These are phyloP conservation scores for Trochalopteron elliotii DNA, from an alignment of 2,113 vertebrate species.

Conservation along the genomic window DNA sequence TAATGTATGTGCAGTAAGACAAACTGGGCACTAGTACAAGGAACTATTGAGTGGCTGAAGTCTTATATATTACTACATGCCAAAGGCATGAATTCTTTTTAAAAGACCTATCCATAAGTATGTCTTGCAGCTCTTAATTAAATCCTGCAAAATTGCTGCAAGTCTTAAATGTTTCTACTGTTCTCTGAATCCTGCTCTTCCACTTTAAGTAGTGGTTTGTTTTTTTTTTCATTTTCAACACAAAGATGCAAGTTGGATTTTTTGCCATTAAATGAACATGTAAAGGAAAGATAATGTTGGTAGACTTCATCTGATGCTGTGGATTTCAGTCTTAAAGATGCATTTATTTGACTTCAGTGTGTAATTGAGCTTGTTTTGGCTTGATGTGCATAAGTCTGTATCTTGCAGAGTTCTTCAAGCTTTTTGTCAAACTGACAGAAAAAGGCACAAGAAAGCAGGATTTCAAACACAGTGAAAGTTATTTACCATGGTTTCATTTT, in stretches of 20 bases:
- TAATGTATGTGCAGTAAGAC: background rate
- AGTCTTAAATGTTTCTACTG: background rate
- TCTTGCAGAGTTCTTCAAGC: background rate
- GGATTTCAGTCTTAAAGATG: background rate
- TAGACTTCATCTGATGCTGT: background rate
- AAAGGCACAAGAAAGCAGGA: background rate
- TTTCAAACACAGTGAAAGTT: background rate
- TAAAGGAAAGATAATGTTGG: background rate
- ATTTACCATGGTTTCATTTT: background rate
- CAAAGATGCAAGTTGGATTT: background rate
- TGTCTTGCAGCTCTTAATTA: conserved; percentile 21
- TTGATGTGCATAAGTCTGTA: background rate
- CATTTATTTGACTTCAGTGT: background rate
- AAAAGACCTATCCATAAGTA: background rate
- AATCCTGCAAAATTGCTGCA: background rate
- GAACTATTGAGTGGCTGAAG: background rate
- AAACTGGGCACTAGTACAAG: background rate
- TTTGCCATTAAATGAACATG: background rate
- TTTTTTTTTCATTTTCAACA: background rate
- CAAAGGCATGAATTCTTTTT: background rate
- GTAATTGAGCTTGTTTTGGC: background rate
- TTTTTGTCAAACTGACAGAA: background rate
- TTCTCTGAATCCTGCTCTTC: background rate
- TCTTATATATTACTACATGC: background rate
- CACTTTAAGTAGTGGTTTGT: background rate